Percentiles rank a stretch among this genome's conserved stretches.
These are phyloP conservation scores for Nansenia antarctica DNA, from an alignment of 2,113 vertebrate genomes.

Conservation along the genomic window DNA sequence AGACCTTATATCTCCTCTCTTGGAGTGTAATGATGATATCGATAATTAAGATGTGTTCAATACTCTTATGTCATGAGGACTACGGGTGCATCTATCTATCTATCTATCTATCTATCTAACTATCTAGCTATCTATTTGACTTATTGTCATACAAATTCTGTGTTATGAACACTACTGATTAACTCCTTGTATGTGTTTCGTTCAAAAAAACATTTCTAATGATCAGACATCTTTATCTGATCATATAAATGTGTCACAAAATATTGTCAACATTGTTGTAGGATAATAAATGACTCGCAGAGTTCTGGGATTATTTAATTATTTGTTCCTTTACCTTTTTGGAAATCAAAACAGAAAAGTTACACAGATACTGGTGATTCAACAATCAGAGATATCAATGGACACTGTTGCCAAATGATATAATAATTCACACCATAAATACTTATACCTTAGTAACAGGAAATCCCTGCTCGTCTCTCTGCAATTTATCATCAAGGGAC, in stretches of 20 bases:
- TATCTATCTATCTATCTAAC: too few relatives aligned
- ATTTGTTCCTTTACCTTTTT: constrained; percentile 76
- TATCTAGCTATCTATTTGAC: too few relatives aligned
- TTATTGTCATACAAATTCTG: too few relatives aligned
- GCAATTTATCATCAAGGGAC: constrained; percentile 70
- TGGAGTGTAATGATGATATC: neutral
- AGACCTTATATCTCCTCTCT: neutral
- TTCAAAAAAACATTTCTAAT: too few relatives aligned
- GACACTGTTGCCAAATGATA: constrained; percentile 80
- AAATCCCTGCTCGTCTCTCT: constrained; percentile 68
- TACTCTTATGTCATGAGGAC: too few relatives aligned
- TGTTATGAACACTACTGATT: too few relatives aligned
- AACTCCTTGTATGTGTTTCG: too few relatives aligned
- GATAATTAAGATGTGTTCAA: neutral
- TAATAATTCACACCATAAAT: constrained; percentile 81
- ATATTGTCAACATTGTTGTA: neutral
- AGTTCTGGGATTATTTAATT: constrained; percentile 74
- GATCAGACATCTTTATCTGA: too few relatives aligned
- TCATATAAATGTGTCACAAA: neutral
- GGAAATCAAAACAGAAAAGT: constrained; percentile 78
- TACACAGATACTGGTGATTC: constrained; percentile 79
- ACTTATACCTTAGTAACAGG: constrained; percentile 68
- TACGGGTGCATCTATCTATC: too few relatives aligned
- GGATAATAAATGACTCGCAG: constrained; percentile 61
- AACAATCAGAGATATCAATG: constrained; percentile 79